Evolutionary conservation across 1,140 invertebrate genomes (phyloP), one percentile per base, ranked within the genome.

Genomic region (Elymnias hypermnestra): DNA sequence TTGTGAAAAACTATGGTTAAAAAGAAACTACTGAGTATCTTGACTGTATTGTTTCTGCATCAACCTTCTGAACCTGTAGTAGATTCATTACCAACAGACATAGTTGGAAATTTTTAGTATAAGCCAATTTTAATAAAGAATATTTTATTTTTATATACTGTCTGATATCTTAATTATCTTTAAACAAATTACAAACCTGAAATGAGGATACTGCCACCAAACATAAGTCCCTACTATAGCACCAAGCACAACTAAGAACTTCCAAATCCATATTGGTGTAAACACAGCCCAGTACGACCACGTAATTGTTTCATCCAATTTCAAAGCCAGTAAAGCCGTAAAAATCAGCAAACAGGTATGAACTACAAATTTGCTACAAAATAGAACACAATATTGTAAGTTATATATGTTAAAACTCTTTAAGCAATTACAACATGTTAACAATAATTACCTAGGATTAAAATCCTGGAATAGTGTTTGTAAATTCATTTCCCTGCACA

Each of bases 201-300:
- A 96, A 66, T 97, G 96, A 22, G 97, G 97, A 88, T 97, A 94
- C 64, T 93, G 90, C 91, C 94, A 96, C 97, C 97, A 99, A 2
- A 98, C 92, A 70, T 95, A 95, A 61, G 94, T 96, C 17, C 97
- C 97, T 22, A 97, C 89, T 38, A 92, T 90, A 26, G 96, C 95
- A 50, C 97, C 97, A 35, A 92, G 69, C 23, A 98, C 92, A 9
- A 97, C 97, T 67, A 98, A 90, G 47, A 92, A 87, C 82, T 99
- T 98, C 97, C 97, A 99, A 52, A 98, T 91, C 96, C 97, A 99
- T 77, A 99, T 92, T 33, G 97, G 97, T 18, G 93, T 90, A 77
- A 99, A 98, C 13, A 98, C 91, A 3, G 94, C 92, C 95, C 96
- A 98, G 74, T 94, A 98, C 47, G 94, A 97, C 94, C 96, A 98